These are phyloP conservation scores for Caenorhabditis remanei DNA, from an alignment of 1,140 invertebrate genomes.

Conservation along the genomic window DNA sequence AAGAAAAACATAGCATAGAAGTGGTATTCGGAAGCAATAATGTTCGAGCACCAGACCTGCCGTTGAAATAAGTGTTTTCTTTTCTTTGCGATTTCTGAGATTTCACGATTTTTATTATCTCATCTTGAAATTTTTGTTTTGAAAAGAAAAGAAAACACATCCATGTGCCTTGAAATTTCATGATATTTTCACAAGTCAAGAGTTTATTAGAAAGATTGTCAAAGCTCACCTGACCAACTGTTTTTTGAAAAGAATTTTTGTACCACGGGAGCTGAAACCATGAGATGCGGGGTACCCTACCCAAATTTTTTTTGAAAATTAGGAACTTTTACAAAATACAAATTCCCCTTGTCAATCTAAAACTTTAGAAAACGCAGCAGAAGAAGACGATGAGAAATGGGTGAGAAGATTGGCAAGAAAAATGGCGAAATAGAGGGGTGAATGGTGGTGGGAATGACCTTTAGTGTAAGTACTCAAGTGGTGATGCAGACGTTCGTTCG, in stretches of 20 bases:
- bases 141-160: neutral
- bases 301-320: too few relatives aligned
- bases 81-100: neutral
- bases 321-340: too few relatives aligned
- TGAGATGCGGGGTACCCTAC: too few relatives aligned
- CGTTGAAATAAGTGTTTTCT: constrained; percentile 27
- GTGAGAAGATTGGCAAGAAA: constrained; percentile 20
- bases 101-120: neutral
- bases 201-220: neutral
- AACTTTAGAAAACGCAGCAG: neutral
- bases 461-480: neutral
- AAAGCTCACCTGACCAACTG: too few relatives aligned
- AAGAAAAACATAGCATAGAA: constrained; percentile 31
- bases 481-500: neutral
- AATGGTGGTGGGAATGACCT: constrained; percentile 27
- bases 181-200: neutral
- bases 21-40: constrained; percentile 44
- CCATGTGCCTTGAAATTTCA: neutral
- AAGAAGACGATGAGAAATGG: constrained; percentile 39
- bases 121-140: constrained; percentile 15
- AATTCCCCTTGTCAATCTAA: too few relatives aligned
- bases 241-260: too few relatives aligned
- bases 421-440: neutral
- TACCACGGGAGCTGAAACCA: too few relatives aligned
- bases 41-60: neutral